Percentiles rank a stretch among this genome's conserved stretches.
Evolutionary conservation across 2,888 invertebrate species (phyloP).

Genomic region (Drosophila aldrichi): DNA sequence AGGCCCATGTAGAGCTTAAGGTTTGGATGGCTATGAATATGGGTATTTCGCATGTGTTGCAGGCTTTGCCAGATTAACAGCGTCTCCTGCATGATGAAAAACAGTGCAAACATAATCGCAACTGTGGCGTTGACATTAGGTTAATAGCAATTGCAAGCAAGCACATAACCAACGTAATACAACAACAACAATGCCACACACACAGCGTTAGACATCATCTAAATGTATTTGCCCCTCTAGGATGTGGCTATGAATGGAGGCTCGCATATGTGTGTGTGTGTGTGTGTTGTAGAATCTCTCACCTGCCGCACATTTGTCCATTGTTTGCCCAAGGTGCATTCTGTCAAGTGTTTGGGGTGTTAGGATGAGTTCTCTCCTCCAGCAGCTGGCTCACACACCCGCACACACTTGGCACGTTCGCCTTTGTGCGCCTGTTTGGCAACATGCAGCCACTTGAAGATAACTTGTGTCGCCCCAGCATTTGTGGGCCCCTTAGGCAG

Average conservation of each 20-base stretch:
- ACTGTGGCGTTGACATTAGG: constrained; percentile 62
- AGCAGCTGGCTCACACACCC: constrained; percentile 45
- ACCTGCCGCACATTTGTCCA: constrained; percentile 47
- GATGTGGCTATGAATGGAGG: neutral
- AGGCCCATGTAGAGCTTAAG: neutral
- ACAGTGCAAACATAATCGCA: constrained; percentile 49
- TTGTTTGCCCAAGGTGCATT: constrained; percentile 73
- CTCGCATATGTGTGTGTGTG: too few relatives aligned
- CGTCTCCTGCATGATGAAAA: constrained; percentile 27
- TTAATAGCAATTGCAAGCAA: constrained; percentile 49
- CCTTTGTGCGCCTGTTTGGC: constrained; percentile 64
- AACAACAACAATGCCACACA: constrained; percentile 18
- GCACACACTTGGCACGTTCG: constrained; percentile 75
- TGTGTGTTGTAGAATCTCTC: constrained; percentile 8
- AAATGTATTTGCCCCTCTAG: constrained; percentile 43
- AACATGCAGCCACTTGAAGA: constrained; percentile 74
- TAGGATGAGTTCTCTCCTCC: constrained; percentile 41
- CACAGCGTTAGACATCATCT: constrained; percentile 43
- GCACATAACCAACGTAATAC: constrained; percentile 50
- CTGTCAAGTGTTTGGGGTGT: constrained; percentile 47
- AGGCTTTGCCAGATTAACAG: constrained; percentile 21
- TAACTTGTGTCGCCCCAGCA: constrained; percentile 71
- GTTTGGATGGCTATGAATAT: constrained; percentile 9
- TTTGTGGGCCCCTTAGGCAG: constrained; percentile 33
- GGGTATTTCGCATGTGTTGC: constrained; percentile 2